Conservation (phyloP, 2,888 invertebrate genomes). For the Rugalucina vietnamica region DNA sequence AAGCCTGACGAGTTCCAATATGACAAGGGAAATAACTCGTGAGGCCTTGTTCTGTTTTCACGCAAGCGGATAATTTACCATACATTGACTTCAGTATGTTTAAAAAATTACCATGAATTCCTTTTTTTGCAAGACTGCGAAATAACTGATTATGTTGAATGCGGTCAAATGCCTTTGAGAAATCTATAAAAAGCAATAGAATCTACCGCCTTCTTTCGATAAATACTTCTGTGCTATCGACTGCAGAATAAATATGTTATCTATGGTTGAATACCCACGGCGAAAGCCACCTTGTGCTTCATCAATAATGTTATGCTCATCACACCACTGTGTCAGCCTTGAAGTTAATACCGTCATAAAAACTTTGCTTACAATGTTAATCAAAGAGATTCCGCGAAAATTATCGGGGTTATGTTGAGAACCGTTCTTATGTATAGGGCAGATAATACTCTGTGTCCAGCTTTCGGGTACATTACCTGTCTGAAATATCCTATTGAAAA, state of each 20-base stretch:
- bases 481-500: constrained; percentile 20
- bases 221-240: constrained; percentile 15
- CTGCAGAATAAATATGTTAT: constrained; percentile 19
- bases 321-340: constrained; percentile 17
- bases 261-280: constrained; percentile 18
- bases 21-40: constrained; percentile 18
- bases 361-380: constrained; percentile 21
- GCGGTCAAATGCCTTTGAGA: constrained; percentile 25
- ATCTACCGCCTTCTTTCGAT: not conserved
- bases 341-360: not conserved
- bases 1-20: constrained; percentile 8
- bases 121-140: constrained; percentile 8
- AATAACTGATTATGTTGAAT: constrained; percentile 14
- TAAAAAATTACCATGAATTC: constrained; percentile 8
- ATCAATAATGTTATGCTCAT: constrained; percentile 15
- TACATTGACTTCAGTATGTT: constrained; percentile 13
- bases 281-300: constrained; percentile 33
- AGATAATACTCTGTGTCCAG: constrained; percentile 5
- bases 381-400: constrained; percentile 26
- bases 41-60: not conserved
- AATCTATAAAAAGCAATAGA: constrained; percentile 26
- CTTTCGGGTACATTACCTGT: constrained; percentile 13
- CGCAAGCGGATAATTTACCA: constrained; percentile 10
- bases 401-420: not conserved
- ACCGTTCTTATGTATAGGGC: constrained; percentile 29